Evolutionary conservation across 2,888 invertebrate species (phyloP), one percentile per base, ranked within the genome.

Genomic region (Andrena hattorfiana): DNA sequence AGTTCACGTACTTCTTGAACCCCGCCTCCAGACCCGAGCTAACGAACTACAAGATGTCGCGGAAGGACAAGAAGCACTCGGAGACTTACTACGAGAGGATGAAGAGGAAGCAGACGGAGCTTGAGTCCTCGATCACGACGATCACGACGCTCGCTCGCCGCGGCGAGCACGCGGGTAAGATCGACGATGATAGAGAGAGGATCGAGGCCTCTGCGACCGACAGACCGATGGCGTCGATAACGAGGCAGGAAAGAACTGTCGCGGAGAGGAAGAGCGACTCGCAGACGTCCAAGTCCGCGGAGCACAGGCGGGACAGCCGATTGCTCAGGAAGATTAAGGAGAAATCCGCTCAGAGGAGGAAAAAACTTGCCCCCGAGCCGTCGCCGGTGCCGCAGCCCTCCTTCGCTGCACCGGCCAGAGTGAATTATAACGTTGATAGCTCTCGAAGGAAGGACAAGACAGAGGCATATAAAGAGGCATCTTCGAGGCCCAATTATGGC

Each of bases 51-150:
- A 93, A 91, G 78, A 92, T 94, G 90, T 93, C 94, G 26, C 81
- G 94, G 16, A 93, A 92, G 79, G 93, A 94, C 68, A 94, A 94
- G 71, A 94, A 94, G 79, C 89, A 92, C 63, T 93, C 94, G n/a
- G 92, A 93, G 68, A 94, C 94, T 0, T 93, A 93, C 75, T 85
- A 91, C n/a, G 94, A 94, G 76, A 88, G 88, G 28, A 83, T 92
- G 84, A 90, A 88, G 32, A 85, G 91, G 4, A 87, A 89, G 42
- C 80, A 89, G 63, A 89, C 77, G 16, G 87, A 91, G 7, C 69
- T 89, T 5, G 87, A 86, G 23, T 26, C 67, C 4, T 85, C 87
- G n/a, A 72, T 89, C 54, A 54, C 54, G 13, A 89, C 89, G 1
- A 85, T 87, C 23, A 83, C 88, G 42, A 32, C 85, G 16, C 23